phyloP scores from a whole-genome alignment of 2,888 invertebrate species.

The Polydesmus complanatus region DNA sequence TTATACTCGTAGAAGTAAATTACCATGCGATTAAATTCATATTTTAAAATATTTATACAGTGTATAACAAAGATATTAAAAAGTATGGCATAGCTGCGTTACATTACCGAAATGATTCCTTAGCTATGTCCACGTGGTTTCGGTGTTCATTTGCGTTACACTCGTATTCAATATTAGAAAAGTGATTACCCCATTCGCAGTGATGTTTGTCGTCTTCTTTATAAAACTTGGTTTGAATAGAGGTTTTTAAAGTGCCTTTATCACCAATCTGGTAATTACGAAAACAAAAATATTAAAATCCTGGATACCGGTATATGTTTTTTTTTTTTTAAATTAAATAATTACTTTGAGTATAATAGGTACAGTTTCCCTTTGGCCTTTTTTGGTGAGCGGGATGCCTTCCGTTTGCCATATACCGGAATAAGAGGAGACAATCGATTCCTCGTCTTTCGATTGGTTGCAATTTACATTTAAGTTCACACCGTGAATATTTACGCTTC shows the following conservation, averaged over 20 bases:
- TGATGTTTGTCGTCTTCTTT: slow-evolving; percentile 39
- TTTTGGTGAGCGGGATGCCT: slow-evolving; percentile 33
- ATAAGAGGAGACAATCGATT: slow-evolving; percentile 38
- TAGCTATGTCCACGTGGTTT: slow-evolving; percentile 37
- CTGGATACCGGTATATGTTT: neutral
- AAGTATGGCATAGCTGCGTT: neutral
- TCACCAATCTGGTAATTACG: slow-evolving; percentile 31
- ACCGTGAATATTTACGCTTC: slow-evolving; percentile 29
- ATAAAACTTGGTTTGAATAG: slow-evolving; percentile 42
- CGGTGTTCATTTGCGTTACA: slow-evolving; percentile 33
- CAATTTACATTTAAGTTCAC: slow-evolving; percentile 33
- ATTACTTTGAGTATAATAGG: slow-evolving; percentile 34
- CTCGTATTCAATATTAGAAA: slow-evolving; percentile 42
- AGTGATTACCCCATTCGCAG: slow-evolving; percentile 40
- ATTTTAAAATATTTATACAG: too few species aligned
- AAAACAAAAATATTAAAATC: neutral
- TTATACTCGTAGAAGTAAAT: too few species aligned
- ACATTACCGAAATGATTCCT: slow-evolving; percentile 38
- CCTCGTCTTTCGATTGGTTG: slow-evolving; percentile 29
- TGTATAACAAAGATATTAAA: too few species aligned
- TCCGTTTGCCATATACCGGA: slow-evolving; percentile 37
- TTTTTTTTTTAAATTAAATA: neutral
- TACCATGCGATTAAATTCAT: neutral
- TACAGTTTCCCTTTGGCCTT: slow-evolving; percentile 38
- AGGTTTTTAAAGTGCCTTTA: slow-evolving; percentile 37